Evolutionary conservation across 1,140 invertebrate genomes (phyloP).

Genomic region (Drosophila azteca): DNA sequence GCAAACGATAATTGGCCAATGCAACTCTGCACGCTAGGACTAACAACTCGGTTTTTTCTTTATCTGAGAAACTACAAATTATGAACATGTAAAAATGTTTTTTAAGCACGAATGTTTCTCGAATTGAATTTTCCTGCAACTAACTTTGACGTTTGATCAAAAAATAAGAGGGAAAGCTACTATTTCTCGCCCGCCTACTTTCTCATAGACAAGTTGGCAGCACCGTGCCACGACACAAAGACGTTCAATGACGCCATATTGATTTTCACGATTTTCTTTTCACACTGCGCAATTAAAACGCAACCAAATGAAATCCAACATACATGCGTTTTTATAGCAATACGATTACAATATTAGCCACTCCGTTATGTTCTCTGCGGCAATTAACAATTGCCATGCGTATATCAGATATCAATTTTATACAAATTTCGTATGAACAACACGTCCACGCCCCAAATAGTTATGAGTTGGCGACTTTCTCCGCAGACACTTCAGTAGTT

Average conservation of each 20-base stretch:
- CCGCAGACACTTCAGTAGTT: slow-evolving; percentile 40
- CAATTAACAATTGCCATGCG: slow-evolving; percentile 1
- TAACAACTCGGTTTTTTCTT: slow-evolving; percentile 15
- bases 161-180: slow-evolving; percentile 18
- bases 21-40: slow-evolving; percentile 12
- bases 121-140: neutral
- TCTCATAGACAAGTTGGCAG: slow-evolving; percentile 31
- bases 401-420: slow-evolving; percentile 2
- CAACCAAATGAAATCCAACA: slow-evolving; percentile 26
- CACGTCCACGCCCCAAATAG: slow-evolving; percentile 42
- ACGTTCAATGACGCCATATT: slow-evolving; percentile 40
- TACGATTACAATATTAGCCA: slow-evolving; percentile 24
- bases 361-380: slow-evolving; percentile 10
- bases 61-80: neutral
- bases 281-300: slow-evolving; percentile 39
- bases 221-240: slow-evolving; percentile 44
- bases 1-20: slow-evolving; percentile 19
- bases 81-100: neutral
- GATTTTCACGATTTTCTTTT: slow-evolving; percentile 49
- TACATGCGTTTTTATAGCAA: slow-evolving; percentile 28
- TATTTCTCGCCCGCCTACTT: slow-evolving; percentile 1
- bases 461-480: slow-evolving; percentile 17
- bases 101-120: slow-evolving; percentile 26
- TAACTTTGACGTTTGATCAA: slow-evolving; percentile 13
- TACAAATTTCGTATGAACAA: slow-evolving; percentile 5